Base-by-base conservation (phyloP, 2,113 vertebrate species). In the Macquaria ambigua region DNA sequence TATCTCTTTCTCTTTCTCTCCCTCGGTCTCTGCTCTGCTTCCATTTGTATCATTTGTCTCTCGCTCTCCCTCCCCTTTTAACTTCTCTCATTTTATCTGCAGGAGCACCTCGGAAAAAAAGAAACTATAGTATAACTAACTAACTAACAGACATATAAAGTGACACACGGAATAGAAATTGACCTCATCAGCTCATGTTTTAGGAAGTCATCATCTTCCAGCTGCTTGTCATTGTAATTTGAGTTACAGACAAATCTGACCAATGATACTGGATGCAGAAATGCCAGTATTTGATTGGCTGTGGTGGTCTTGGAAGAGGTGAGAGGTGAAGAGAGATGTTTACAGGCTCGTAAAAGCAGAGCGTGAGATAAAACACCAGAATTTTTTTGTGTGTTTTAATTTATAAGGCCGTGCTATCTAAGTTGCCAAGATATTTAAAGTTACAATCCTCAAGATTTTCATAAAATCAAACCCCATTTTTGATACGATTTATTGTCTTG, bases 21-120 rank as follows among this genome's bases (percentile, higher is more conserved):
- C 48, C 74, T 62, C 50, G 67, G 43, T 59, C 61, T 64, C 48
- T 0, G 18, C 53, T 68, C 64, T 14, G 7, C 56, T 31, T 50
- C 46, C 75, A 83, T 87, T 89, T 68, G 48, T 69, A 34, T 83
- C 68, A 77, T 71, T 84, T 81, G 15, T 37, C 31, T 41, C 34
- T 34, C 20, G 28, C 52, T 8, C 52, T 8, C 67, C 6, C 16
- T 31, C 69, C 3, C 12, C 20, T 62, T 61, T 74, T 50, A 20
- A 25, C 46, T 70, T 10, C 52, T 52, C 4, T 0, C 8, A 3
- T 59, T 73, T 20, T 37, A 23, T 48, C 83, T 64, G 81, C 75
- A 77, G 83, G 34, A 75, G 52, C 62, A 23, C 77, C 66, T 73
- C 7, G 6, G 50, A 67, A 34, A 34, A 53, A 59, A 39, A 16